Base-by-base conservation (phyloP, 2,888 invertebrate species). In the Emmelina monodactyla region DNA sequence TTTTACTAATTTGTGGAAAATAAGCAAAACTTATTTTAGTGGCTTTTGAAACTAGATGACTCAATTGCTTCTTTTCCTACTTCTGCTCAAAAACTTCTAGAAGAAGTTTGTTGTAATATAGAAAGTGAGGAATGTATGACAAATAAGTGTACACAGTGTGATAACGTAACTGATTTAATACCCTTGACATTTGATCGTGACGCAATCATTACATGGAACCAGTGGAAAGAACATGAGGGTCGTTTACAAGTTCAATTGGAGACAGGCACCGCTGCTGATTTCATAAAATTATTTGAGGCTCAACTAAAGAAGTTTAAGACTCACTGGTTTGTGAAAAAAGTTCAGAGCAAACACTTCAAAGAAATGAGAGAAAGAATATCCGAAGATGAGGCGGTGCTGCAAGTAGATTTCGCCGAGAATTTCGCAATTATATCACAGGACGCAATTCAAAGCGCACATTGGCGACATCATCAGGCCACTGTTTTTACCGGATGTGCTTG, bases 331-430 rank as follows among this genome's bases (percentile, higher is more conserved):
- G 29, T 34, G 2, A 37, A 39, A 28, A 37, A 28, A 34, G 37
- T 37, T 10, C 39, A 39, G 15, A 30, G 30, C 3, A 11, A 39
- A 12, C 12, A 12, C 36, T 39, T 39, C 14, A 10, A 39, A 33
- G 15, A 36, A 2, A 11, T 28, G 14, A 35, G n/a, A 33, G 3
- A 13, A 14, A 16, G 22, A 5, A 7, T 34, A 12, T 10, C 6
- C 3, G 25, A 32, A 14, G 12, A 37, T 15, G 28, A 40, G 13
- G 42, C 40, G 2, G 35, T 42, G 2, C 1, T 42, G n/a, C 40
- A 40, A 38, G 22, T 42, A 22, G 40, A 40, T 31, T 42, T 42
- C 16, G 42, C 38, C 2, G 40, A 42, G 28, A 42, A 42, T 28
- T 42, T 25, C 13, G 25, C 30, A 28, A 3, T 37, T 3, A 28